Percentiles rank a stretch among this genome's conserved stretches.
Conservation (phyloP, 1,140 invertebrate genomes). For the Amyelois transitella region DNA sequence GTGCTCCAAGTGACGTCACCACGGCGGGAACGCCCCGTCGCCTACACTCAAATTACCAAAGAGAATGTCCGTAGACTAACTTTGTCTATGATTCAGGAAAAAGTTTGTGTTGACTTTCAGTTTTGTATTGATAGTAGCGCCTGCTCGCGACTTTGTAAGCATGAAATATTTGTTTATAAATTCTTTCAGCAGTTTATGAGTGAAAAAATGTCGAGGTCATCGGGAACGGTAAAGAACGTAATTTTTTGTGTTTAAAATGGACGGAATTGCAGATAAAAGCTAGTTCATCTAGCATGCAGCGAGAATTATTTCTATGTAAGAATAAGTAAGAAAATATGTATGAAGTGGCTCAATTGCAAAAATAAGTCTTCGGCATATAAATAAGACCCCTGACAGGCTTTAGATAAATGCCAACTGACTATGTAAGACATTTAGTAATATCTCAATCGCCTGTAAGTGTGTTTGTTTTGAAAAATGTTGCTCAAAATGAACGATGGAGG, state of each 20-base stretch:
- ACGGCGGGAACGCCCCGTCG: constrained; percentile 29
- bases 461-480: background rate
- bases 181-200: no score
- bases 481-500: background rate
- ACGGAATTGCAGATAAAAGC: no score
- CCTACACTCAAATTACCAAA: constrained; percentile 37
- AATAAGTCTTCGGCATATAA: no score
- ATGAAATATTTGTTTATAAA: no score
- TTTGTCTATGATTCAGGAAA: background rate
- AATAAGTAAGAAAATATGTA: no score
- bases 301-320: no score
- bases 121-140: background rate
- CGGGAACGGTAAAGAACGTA: no score
- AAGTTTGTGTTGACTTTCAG: background rate
- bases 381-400: background rate
- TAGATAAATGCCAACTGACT: constrained; percentile 18
- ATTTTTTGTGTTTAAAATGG: no score
- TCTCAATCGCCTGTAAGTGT: no score
- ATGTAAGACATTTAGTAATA: constrained; percentile 3
- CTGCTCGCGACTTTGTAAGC: background rate
- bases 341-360: no score
- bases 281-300: no score
- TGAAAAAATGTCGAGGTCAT: no score
- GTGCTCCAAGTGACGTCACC: constrained; percentile 42
- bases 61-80: constrained; percentile 22